Evolutionary conservation across 2,888 invertebrate genomes (phyloP).

Genomic region (Ethmia dodecea): DNA sequence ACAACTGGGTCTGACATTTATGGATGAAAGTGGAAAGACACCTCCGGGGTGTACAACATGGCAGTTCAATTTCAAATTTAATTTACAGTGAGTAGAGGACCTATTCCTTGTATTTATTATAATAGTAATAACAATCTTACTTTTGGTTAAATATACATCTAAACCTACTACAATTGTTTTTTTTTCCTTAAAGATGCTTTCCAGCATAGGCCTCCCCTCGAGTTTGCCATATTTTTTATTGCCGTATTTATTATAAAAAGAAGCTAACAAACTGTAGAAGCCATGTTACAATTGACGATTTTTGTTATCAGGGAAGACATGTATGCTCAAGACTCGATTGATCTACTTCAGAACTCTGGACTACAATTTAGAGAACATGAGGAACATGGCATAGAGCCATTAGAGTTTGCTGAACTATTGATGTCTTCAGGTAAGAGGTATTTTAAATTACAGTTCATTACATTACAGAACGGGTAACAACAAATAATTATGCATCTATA

Average conservation of each 20-base stretch:
- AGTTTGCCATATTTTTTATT: too few relatives aligned
- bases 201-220: too few relatives aligned
- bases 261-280: too few relatives aligned
- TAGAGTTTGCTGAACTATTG: constrained; percentile 97
- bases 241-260: too few relatives aligned
- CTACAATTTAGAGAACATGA: constrained; percentile 99
- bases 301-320: constrained; percentile 98
- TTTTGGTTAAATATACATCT: too few relatives aligned
- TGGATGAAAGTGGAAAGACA: constrained; percentile 97
- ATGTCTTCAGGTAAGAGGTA: constrained; percentile 93
- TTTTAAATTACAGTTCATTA: too few relatives aligned
- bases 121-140: neutral
- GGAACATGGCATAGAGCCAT: constrained; percentile 98
- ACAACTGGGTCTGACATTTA: constrained; percentile 96
- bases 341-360: constrained; percentile 96
- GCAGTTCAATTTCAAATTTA: constrained; percentile 99
- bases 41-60: constrained; percentile 96
- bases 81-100: constrained; percentile 86
- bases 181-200: too few relatives aligned
- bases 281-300: too few relatives aligned
- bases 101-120: neutral
- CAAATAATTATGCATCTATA: too few relatives aligned
- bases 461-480: too few relatives aligned
- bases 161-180: too few relatives aligned
- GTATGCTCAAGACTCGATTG: constrained; percentile 99